Base-by-base conservation (phyloP, 1,140 invertebrate genomes). In the Drosophila prosaltans region DNA sequence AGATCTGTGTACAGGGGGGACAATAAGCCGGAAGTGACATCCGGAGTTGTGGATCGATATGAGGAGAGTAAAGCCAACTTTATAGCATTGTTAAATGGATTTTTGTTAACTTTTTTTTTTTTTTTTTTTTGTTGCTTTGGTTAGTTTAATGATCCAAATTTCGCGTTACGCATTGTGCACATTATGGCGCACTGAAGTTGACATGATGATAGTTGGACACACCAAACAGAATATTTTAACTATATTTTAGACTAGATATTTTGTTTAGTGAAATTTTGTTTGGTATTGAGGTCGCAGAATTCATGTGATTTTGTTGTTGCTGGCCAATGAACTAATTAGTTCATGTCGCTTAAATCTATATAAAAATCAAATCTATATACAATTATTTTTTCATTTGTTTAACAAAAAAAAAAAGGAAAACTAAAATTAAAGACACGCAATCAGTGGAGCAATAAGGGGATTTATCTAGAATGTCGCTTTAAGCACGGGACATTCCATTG, bases 21-120 rank as follows among this genome's bases (percentile, higher is more conserved):
- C 89, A 91, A 91, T 80, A 80, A 91, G 86, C 90, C 90, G 90
- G 90, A 91, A 84, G 78, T 61, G 71, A 90, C 85, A 90, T 91
- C 90, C 90, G 90, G 90, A 80, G 85, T 91, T 79, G 72, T 74
- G 81, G 84, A 89, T 89, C 84, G 84, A 89, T 89, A 89, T 89
- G 79, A 83, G 83, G 79, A 89, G 83, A 82, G 57, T 9, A 32
- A 24, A 69, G 55, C 72, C 80, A 75, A 88, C 80, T 80, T 36
- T 67, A 74, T 84, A 70, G 80, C 71, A 54, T 60, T 77, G 81
- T 82, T 83, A 66, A 71, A 43, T 69, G n/a, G n/a, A 9, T 58
- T 58, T 58, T 58, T 36, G 32, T 36, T 36, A 36, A 36, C 3
- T 36, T 36, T 36, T 36, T 36, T 36, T 36, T 36, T 36, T 36